Conservation (phyloP, 2,113 vertebrate species). For the Gorsachius goisagi region DNA sequence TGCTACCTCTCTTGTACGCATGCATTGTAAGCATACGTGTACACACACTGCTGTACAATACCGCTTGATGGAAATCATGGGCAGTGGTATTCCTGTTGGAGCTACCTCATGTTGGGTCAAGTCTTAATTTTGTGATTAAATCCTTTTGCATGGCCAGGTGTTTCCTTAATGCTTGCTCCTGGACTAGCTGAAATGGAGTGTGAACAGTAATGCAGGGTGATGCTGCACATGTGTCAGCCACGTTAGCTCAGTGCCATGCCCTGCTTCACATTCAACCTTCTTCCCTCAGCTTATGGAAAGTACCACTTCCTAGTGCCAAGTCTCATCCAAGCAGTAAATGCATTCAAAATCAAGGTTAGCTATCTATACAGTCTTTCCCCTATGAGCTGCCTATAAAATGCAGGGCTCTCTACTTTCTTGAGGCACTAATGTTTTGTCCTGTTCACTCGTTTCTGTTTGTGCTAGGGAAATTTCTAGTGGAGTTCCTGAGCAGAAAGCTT, state of each 20-base stretch:
- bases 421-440: not conserved
- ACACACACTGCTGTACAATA: accelerated
- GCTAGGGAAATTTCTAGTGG: not conserved
- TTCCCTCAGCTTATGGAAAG: not conserved
- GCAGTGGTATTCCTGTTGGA: not conserved
- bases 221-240: not conserved
- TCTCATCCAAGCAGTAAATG: not conserved
- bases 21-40: not conserved
- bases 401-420: not conserved
- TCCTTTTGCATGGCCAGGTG: not conserved
- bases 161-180: not conserved
- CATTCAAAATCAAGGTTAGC: not conserved
- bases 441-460: not conserved
- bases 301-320: not conserved
- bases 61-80: not conserved
- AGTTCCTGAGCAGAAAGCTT: not conserved
- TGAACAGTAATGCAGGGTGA: not conserved
- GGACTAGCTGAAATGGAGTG: not conserved
- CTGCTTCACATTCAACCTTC: not conserved
- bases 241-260: not conserved
- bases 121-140: not conserved
- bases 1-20: not conserved
- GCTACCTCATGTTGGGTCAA: not conserved
- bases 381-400: not conserved
- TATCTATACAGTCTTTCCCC: not conserved